Conservation (phyloP, 2,888 invertebrate genomes). For the Orchesella flavescens region DNA sequence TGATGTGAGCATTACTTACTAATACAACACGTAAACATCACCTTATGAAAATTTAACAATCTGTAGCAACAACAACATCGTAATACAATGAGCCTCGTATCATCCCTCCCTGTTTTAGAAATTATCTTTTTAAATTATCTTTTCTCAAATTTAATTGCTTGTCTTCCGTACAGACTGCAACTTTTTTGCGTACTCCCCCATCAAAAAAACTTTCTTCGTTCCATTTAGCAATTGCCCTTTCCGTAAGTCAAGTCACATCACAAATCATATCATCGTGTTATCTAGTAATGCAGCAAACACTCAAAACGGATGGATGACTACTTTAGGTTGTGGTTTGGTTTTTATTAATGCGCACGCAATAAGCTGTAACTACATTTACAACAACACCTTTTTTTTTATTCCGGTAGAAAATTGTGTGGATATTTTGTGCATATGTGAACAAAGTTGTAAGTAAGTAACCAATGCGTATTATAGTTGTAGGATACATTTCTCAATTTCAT, state of each 20-base stretch:
- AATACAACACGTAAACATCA: neutral
- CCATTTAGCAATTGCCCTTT: constrained; percentile 50
- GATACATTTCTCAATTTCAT: constrained; percentile 1
- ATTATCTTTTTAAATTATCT: constrained; percentile 27
- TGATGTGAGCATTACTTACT: neutral
- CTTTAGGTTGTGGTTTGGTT: constrained; percentile 2
- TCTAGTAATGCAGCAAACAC: neutral
- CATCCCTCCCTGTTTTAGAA: neutral
- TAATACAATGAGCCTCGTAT: neutral
- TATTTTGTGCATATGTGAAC: too few relatives aligned
- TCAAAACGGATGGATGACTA: constrained; percentile 36
- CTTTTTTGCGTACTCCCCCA: neutral
- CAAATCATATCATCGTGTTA: neutral
- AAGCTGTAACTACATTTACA: neutral
- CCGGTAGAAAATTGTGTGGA: neutral
- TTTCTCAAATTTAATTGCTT: constrained; percentile 32
- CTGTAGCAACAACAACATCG: neutral
- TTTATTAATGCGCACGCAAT: constrained; percentile 12
- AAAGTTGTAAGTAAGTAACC: too few relatives aligned
- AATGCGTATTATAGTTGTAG: neutral
- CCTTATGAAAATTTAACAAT: neutral
- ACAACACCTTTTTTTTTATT: neutral
- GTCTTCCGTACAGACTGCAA: neutral
- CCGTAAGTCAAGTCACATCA: too few relatives aligned
- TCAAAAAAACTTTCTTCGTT: constrained; percentile 65